phyloP scores from a whole-genome alignment of 2,888 invertebrate genomes.

The Pemphredon lugubris region DNA sequence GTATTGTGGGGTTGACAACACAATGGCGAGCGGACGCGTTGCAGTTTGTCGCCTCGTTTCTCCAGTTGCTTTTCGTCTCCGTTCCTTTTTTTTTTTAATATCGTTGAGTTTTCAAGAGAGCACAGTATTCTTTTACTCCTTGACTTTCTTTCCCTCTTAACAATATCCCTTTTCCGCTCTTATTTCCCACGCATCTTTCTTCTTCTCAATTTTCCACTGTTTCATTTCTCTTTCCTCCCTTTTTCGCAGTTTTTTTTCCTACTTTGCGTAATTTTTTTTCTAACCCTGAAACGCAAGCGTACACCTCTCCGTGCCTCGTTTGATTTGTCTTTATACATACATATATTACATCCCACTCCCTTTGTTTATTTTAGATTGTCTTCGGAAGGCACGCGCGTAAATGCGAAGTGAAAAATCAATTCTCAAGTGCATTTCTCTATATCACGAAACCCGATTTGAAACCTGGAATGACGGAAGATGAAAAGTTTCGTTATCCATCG shows the following conservation, averaged over 20 bases:
- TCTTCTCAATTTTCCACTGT: slow-evolving; percentile 6
- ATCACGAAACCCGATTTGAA: slow-evolving; percentile 18
- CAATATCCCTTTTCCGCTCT: neutral
- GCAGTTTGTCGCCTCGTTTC: slow-evolving; percentile 67
- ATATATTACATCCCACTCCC: neutral
- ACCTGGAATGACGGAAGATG: slow-evolving; percentile 16
- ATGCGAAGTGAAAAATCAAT: slow-evolving; percentile 22
- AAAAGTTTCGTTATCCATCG: slow-evolving; percentile 12
- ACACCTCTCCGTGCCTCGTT: neutral
- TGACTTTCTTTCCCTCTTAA: slow-evolving; percentile 11
- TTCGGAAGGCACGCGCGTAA: neutral
- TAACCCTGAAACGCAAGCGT: neutral
- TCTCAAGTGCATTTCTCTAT: slow-evolving; percentile 10
- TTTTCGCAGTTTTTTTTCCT: neutral
- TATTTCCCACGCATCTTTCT: slow-evolving; percentile 8
- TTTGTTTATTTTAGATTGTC: neutral
- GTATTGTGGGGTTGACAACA: slow-evolving; percentile 39
- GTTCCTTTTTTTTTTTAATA: slow-evolving; percentile 49
- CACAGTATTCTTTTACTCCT: slow-evolving; percentile 26
- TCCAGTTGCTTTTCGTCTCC: slow-evolving; percentile 50
- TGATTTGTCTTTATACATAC: neutral
- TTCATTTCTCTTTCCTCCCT: neutral
- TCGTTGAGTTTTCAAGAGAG: slow-evolving; percentile 52
- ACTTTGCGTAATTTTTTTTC: slow-evolving; percentile 8
- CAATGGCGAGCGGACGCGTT: slow-evolving; percentile 53